These are phyloP conservation scores for Drosophila truncata DNA, from an alignment of 1,140 invertebrate species.

Conservation along the genomic window DNA sequence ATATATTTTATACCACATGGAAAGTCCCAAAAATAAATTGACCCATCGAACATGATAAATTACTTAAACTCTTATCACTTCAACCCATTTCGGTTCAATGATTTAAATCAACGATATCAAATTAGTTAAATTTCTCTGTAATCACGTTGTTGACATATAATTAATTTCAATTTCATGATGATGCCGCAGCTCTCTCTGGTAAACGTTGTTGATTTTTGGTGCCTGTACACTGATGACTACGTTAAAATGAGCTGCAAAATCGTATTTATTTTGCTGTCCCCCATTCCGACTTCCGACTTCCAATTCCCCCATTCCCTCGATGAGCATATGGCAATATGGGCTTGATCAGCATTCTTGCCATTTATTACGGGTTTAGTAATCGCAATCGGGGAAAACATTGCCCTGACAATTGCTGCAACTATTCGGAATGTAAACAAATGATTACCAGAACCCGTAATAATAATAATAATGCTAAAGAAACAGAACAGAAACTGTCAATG, in stretches of 20 bases:
- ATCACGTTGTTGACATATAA: constrained; percentile 63
- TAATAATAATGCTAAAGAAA: constrained; percentile 29
- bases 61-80: constrained; percentile 29
- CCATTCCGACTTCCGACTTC: constrained; percentile 22
- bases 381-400: constrained; percentile 50
- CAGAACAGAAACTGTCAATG: constrained; percentile 39
- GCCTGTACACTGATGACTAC: constrained; percentile 43
- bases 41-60: constrained; percentile 43
- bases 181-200: constrained; percentile 23
- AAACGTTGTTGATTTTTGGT: constrained; percentile 37
- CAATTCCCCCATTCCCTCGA: background rate
- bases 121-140: constrained; percentile 52
- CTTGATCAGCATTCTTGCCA: constrained; percentile 49
- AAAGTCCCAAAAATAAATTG: constrained; percentile 21
- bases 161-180: constrained; percentile 60
- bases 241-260: constrained; percentile 41
- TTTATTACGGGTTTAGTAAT: constrained; percentile 52
- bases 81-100: constrained; percentile 3
- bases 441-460: constrained; percentile 25
- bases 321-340: constrained; percentile 3
- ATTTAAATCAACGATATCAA: constrained; percentile 26
- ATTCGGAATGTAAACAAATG: constrained; percentile 57
- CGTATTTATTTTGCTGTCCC: constrained; percentile 36
- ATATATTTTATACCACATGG: background rate
- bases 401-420: constrained; percentile 44